Evolutionary conservation across 2,113 vertebrate species (phyloP).

Genomic region (Istiophorus platypterus): DNA sequence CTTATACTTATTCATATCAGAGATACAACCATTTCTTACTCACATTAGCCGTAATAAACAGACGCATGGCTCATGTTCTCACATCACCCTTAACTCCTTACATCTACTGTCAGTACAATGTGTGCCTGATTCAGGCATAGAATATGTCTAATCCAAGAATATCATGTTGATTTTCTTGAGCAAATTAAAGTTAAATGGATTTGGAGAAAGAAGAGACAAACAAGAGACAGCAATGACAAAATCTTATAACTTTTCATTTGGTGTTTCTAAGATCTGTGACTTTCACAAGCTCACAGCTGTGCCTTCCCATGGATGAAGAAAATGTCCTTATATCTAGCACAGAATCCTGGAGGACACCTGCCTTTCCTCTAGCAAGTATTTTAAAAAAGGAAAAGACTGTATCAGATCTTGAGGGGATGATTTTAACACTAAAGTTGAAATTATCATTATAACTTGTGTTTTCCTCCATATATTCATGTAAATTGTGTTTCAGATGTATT

Average conservation of each 20-base stretch:
- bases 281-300: slow-evolving; percentile 21
- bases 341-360: slow-evolving; percentile 10
- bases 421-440: slow-evolving; percentile 24
- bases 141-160: background rate
- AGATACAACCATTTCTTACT: background rate
- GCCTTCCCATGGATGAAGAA: background rate
- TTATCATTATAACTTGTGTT: slow-evolving; percentile 20
- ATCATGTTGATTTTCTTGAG: slow-evolving; percentile 4
- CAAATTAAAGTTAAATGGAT: slow-evolving; percentile 8
- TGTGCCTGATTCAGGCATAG: background rate
- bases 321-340: slow-evolving; percentile 17
- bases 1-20: background rate
- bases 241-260: background rate
- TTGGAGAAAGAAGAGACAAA: background rate
- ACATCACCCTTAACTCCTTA: background rate
- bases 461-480: slow-evolving; percentile 24
- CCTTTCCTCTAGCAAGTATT: background rate
- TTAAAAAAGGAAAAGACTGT: background rate
- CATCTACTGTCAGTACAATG: slow-evolving; percentile 12
- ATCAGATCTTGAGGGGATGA: background rate
- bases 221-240: background rate
- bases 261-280: slow-evolving; percentile 22
- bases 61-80: background rate
- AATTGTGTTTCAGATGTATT: slow-evolving; percentile 43
- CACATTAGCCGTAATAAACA: background rate